These are phyloP conservation scores for Calephelis perditalis DNA, from an alignment of 2,888 invertebrate species.

Conservation along the genomic window DNA sequence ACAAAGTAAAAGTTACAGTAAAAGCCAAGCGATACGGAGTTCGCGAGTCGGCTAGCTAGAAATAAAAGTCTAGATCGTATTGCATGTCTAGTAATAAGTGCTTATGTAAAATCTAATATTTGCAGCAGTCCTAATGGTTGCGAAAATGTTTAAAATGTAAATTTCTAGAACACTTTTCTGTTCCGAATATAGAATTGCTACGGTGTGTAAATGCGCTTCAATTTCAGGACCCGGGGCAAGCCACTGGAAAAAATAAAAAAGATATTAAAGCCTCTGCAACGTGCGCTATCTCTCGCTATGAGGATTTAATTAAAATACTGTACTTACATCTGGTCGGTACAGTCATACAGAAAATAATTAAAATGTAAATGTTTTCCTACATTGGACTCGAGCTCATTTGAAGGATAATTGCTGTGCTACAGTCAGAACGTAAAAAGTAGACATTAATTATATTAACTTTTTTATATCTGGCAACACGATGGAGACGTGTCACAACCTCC, in stretches of 20 bases:
- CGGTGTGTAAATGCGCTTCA: slow-evolving; percentile 39
- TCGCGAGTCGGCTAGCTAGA: no score
- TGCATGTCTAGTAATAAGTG: no score
- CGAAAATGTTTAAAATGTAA: slow-evolving; percentile 11
- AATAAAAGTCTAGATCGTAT: no score
- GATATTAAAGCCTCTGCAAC: slow-evolving; percentile 29
- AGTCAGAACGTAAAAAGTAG: no score
- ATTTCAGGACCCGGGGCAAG: slow-evolving; percentile 39
- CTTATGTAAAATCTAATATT: slow-evolving; percentile 6
- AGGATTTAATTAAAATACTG: slow-evolving; percentile 61
- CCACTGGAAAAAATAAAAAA: slow-evolving; percentile 38
- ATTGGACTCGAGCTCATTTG: no score
- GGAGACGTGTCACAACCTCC: no score
- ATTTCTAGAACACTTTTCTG: slow-evolving; percentile 13
- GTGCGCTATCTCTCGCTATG: slow-evolving; percentile 42
- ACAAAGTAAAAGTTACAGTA: no score
- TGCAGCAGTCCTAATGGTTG: not conserved
- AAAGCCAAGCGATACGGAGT: no score
- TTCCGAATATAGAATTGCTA: slow-evolving; percentile 20
- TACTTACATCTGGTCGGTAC: slow-evolving; percentile 38
- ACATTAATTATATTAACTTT: no score
- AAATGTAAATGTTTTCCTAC: not conserved
- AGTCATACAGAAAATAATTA: slow-evolving; percentile 4
- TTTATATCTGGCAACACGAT: no score
- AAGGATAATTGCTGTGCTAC: no score